Evolutionary conservation across 2,797 vertebrate species (phyloP).

Genomic region (Mastacembelus armatus): DNA sequence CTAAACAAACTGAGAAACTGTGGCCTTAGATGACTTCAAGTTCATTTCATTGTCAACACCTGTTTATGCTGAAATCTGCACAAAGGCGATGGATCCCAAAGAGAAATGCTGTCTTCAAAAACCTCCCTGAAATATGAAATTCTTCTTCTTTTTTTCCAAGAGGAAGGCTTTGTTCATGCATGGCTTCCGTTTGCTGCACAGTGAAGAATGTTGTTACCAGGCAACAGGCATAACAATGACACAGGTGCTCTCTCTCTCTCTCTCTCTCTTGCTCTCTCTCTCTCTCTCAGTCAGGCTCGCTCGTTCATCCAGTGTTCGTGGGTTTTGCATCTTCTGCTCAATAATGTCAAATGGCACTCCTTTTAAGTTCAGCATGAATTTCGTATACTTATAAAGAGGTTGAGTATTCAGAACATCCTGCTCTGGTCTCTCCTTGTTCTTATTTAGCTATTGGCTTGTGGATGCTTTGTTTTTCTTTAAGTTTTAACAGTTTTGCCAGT

Average conservation of each 20-base stretch:
- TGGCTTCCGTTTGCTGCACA: constrained; percentile 72
- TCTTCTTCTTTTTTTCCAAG: constrained; percentile 52
- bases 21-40: constrained; percentile 29
- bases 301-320: constrained; percentile 44
- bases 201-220: constrained; percentile 85
- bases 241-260: constrained; percentile 79
- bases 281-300: constrained; percentile 25
- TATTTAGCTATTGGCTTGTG: neutral
- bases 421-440: constrained; percentile 22
- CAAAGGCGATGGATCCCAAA: constrained; percentile 48
- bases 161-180: constrained; percentile 78
- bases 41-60: constrained; percentile 64
- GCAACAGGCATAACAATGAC: constrained; percentile 90
- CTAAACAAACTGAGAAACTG: constrained; percentile 16
- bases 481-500: neutral
- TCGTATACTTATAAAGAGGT: constrained; percentile 49
- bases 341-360: constrained; percentile 76
- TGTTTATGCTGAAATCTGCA: constrained; percentile 58
- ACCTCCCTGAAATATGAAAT: constrained; percentile 68
- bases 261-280: constrained; percentile 28
- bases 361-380: constrained; percentile 73
- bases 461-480: neutral
- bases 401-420: constrained; percentile 41
- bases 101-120: constrained; percentile 66
- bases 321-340: constrained; percentile 60